A percentile compares a stretch with the other conserved stretches of the same genome.
Conservation (phyloP, 2,888 invertebrate species). For the Macropis europaea region DNA sequence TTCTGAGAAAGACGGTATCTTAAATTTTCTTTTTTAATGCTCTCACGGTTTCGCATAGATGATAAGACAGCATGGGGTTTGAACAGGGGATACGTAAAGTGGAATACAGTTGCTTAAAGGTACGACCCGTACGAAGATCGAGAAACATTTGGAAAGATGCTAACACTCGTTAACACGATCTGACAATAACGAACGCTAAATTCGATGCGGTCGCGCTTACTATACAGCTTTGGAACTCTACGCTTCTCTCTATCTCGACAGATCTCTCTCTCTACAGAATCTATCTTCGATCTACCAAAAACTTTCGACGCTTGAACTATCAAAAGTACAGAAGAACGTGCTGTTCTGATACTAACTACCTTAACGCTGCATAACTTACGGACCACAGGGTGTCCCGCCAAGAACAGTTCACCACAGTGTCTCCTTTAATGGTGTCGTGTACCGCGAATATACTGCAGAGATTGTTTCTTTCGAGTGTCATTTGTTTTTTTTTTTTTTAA, state of each 20-base stretch:
- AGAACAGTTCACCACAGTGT: no score
- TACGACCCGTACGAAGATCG: not conserved
- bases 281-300: no score
- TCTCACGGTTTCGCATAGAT: not conserved
- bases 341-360: not conserved
- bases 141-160: not conserved
- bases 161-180: conserved; percentile 28
- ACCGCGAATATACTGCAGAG: no score
- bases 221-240: conserved; percentile 18
- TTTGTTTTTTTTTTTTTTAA: no score
- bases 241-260: conserved; percentile 16
- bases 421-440: no score
- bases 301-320: conserved; percentile 3
- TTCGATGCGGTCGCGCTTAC: conserved; percentile 14
- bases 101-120: conserved; percentile 13
- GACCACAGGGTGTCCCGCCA: no score
- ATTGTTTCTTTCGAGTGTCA: no score
- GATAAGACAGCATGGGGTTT: conserved; percentile 14
- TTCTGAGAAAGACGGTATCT: not conserved
- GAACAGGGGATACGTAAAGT: not conserved
- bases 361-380: not conserved
- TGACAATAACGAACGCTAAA: conserved; percentile 16
- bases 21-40: not conserved
- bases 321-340: not conserved
- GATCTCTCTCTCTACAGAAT: not conserved